Evolutionary conservation across 2,888 invertebrate species (phyloP), one percentile per base, ranked within the genome.

Genomic region (Scaptomyza tumidula): DNA sequence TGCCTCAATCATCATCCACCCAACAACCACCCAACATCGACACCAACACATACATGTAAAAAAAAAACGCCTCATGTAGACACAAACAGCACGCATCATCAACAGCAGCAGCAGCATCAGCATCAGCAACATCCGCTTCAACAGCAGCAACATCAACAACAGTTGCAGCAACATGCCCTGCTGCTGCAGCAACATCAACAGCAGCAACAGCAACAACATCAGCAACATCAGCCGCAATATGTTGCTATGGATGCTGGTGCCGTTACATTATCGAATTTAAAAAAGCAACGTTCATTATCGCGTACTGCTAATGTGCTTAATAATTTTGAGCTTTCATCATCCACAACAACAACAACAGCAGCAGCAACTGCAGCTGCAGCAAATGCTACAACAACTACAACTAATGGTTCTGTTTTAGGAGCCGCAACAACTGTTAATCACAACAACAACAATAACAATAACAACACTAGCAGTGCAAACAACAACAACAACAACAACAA

Each of bases 211-310:
- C 80, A 60, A 19, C 86, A 80, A 16, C 86, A 71, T 9, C 66
- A 71, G 29, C 76, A 74, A 0, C 86, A 74, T 35, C 75, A 69
- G 54, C 78, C 79, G 70, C 89, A 87, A 65, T 80, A 86, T 82
- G 86, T 83, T 80, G 84, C 75, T 46, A 64, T 89, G 59, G 89
- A 86, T 66, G 72, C 75, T 43, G 64, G 79, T 58, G 91, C 92
- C 76, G 91, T 92, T 74, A 98, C 98, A 54, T 94, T 98, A 84
- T 96, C 98, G 57, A 98, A 98, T 92, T 93, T 98, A 91, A 98
- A 98, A 93, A 98, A 98, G 92, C 97, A 98, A 91, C 94, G 98
- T 75, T 95, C 97, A 72, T 96, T 96, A 88, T 96, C 96, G 84
- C 93, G 97, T 84, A 93, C 93, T 84, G 83, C 88, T 29, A 93